A percentile compares a stretch with the other conserved stretches of the same genome.
These are phyloP conservation scores for Halesus radiatus DNA, from an alignment of 1,140 invertebrate genomes.

Conservation along the genomic window DNA sequence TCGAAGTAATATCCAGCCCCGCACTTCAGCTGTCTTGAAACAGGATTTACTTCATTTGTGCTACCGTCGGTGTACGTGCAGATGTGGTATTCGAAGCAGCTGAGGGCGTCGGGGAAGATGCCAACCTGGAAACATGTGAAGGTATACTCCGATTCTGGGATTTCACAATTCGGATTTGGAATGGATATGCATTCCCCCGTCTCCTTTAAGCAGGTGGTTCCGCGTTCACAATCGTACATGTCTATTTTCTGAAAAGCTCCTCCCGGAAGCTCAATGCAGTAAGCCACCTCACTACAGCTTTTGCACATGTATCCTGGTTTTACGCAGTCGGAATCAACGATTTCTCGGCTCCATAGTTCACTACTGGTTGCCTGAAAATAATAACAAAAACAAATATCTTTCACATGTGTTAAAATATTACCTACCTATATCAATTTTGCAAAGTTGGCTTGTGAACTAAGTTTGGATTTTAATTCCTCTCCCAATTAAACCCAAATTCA, in stretches of 20 bases:
- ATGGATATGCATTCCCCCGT: constrained; percentile 22
- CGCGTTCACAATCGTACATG: constrained; percentile 11
- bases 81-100: constrained; percentile 65
- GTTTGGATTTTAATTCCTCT: no score
- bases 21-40: constrained; percentile 15
- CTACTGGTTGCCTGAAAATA: neutral
- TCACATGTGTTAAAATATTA: no score
- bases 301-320: constrained; percentile 38
- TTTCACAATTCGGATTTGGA: constrained; percentile 36
- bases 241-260: constrained; percentile 3
- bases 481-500: no score
- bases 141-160: neutral
- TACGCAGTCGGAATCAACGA: constrained; percentile 18
- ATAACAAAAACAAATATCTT: no score
- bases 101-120: constrained; percentile 64
- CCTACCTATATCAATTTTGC: no score
- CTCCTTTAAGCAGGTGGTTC: constrained; percentile 12
- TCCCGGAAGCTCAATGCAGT: constrained; percentile 21
- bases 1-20: constrained; percentile 29
- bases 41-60: neutral
- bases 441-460: no score
- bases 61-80: constrained; percentile 58
- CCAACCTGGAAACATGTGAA: constrained; percentile 56
- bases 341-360: neutral
- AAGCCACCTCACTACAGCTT: constrained; percentile 24